phyloP scores from a whole-genome alignment of 2,888 invertebrate species.

The Tipula vernalis region DNA sequence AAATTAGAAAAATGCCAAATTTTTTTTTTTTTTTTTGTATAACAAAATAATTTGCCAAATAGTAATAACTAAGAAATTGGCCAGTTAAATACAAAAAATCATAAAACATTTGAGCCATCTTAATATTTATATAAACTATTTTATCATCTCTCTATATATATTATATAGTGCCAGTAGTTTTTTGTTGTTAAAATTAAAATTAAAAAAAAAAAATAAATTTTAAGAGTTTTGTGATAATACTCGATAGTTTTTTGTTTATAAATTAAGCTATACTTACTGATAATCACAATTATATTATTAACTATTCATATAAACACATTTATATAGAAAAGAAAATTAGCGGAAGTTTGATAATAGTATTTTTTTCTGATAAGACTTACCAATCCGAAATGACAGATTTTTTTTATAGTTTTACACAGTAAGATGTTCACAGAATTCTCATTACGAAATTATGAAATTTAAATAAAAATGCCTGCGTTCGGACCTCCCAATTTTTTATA shows the following conservation, averaged over 20 bases:
- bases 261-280: background rate
- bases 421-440: background rate
- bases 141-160: background rate
- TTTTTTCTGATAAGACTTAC: background rate
- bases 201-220: background rate
- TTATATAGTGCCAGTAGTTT: background rate
- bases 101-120: background rate
- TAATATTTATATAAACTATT: background rate
- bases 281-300: background rate
- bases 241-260: background rate
- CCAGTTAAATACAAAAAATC: background rate
- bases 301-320: background rate
- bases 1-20: background rate
- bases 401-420: background rate
- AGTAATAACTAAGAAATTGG: background rate
- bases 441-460: background rate
- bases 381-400: background rate
- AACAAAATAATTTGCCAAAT: background rate
- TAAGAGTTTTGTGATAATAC: slow-evolving; percentile 4
- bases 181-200: background rate
- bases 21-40: background rate
- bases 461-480: background rate
- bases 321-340: background rate
- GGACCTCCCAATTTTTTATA: background rate
- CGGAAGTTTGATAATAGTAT: background rate